Percentiles rank a stretch among this genome's conserved stretches.
These are phyloP conservation scores for Emydocephalus ijimae DNA, from an alignment of 2,113 vertebrate species.

Conservation along the genomic window DNA sequence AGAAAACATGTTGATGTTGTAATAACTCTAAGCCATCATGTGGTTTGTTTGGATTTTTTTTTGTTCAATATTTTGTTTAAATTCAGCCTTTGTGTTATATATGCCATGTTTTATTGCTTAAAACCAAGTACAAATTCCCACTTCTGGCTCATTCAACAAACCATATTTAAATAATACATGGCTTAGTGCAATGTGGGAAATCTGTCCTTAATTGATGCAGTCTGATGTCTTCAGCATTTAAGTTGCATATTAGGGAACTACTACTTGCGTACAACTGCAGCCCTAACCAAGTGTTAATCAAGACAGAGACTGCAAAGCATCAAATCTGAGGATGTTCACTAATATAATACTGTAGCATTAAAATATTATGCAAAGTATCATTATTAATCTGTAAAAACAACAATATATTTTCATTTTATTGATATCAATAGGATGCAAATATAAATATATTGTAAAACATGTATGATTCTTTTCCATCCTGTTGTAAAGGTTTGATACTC, in stretches of 20 bases:
- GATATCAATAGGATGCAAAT: neutral
- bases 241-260: neutral
- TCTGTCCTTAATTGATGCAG: neutral
- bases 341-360: neutral
- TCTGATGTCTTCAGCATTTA: neutral
- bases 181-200: neutral
- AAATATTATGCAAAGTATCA: neutral
- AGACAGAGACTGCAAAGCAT: neutral
- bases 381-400: neutral
- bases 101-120: neutral
- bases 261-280: neutral
- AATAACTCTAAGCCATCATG: neutral
- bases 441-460: neutral
- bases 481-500: neutral
- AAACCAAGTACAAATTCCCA: neutral
- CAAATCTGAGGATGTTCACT: neutral
- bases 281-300: neutral
- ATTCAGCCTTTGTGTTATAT: neutral
- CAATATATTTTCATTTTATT: accelerated
- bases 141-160: neutral
- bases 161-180: neutral
- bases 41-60: neutral
- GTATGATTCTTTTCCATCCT: neutral
- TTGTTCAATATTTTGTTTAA: neutral
- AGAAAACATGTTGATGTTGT: neutral